These are phyloP conservation scores for Clarias platycephalus DNA, from an alignment of 2,797 vertebrate species.

Conservation along the genomic window DNA sequence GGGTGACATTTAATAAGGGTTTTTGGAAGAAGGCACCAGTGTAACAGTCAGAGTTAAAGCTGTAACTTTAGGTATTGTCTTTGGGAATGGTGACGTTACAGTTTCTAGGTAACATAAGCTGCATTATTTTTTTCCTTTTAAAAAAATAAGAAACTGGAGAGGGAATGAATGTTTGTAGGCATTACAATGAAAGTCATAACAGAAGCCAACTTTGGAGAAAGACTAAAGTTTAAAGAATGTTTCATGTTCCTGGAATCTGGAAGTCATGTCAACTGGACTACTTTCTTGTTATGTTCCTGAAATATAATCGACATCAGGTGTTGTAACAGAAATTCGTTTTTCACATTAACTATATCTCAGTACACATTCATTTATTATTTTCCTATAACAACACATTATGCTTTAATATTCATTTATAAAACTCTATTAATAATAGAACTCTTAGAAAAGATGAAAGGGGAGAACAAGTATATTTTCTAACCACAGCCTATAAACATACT, in stretches of 20 bases:
- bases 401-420: not conserved
- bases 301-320: not conserved
- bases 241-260: not conserved
- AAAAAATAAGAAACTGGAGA: not conserved
- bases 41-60: not conserved
- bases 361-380: not conserved
- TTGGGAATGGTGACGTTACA: not conserved
- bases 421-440: not conserved
- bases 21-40: not conserved
- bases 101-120: not conserved
- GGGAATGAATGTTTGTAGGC: not conserved
- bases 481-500: slow-evolving; percentile 28
- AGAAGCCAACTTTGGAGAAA: not conserved
- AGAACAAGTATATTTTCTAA: slow-evolving; percentile 52
- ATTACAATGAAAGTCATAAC: slow-evolving; percentile 1
- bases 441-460: slow-evolving; percentile 3
- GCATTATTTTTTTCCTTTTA: not conserved
- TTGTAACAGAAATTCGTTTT: not conserved
- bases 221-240: not conserved
- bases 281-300: no score
- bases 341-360: not conserved
- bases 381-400: not conserved
- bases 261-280: no score
- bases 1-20: not conserved
- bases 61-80: not conserved